A percentile compares a stretch with the other conserved stretches of the same genome.
These are phyloP conservation scores for Ceuthmochares aereus DNA, from an alignment of 2,113 vertebrate genomes.

Conservation along the genomic window DNA sequence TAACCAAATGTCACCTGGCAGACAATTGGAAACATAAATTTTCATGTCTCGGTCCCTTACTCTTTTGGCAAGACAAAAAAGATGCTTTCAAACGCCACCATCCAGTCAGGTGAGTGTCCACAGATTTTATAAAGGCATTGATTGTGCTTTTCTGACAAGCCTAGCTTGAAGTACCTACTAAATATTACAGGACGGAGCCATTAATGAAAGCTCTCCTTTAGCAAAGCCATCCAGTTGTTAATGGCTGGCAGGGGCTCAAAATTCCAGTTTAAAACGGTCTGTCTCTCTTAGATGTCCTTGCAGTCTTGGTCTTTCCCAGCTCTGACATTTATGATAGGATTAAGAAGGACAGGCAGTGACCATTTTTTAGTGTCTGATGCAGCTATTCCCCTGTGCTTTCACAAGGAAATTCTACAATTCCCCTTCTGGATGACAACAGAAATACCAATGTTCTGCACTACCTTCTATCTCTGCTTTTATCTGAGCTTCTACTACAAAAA, in stretches of 20 bases:
- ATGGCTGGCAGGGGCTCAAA: background rate
- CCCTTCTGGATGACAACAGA: background rate
- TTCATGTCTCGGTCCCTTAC: background rate
- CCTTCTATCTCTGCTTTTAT: background rate
- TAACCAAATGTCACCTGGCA: background rate
- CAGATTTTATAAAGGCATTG: background rate
- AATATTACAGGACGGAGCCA: slow-evolving; percentile 44
- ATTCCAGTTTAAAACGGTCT: background rate
- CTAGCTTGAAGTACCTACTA: background rate
- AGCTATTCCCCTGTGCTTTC: background rate
- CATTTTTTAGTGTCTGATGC: background rate
- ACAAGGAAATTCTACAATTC: background rate
- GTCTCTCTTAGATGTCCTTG: background rate
- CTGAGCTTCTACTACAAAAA: background rate
- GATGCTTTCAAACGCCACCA: background rate
- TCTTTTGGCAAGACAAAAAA: background rate
- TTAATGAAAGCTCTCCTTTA: background rate
- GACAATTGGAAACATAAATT: background rate
- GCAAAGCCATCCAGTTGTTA: slow-evolving; percentile 24
- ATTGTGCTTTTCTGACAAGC: background rate
- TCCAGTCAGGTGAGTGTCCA: background rate
- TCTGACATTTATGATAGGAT: background rate
- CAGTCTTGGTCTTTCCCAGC: background rate
- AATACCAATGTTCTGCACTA: background rate
- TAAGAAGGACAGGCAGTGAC: background rate